Conservation (phyloP, 2,888 invertebrate genomes). For the Eudemis profundana region DNA sequence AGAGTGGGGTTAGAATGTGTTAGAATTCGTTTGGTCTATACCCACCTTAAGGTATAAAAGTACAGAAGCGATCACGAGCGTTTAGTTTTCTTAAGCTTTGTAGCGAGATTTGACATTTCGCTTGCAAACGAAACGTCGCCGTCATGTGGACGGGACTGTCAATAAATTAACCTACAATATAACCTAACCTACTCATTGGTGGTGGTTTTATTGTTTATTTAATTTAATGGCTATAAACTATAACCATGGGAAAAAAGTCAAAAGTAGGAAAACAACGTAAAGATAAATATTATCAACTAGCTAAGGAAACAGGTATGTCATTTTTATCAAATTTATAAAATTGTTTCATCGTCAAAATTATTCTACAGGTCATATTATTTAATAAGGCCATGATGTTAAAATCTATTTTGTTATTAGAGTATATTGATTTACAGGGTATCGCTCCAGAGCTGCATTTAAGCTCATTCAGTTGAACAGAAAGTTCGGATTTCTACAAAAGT, state of each 20-base stretch:
- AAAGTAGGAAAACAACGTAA: conserved; percentile 99
- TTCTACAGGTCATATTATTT: too few species aligned
- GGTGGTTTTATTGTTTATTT: conserved; percentile 14
- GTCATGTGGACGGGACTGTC: conserved; percentile 31
- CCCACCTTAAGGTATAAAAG: too few species aligned
- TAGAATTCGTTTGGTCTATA: too few species aligned
- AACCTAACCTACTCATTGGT: conserved; percentile 14
- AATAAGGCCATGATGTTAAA: too few species aligned
- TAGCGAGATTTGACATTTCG: not conserved
- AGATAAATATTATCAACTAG: conserved; percentile 99
- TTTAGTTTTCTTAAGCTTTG: not conserved
- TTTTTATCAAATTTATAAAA: not conserved
- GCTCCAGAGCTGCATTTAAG: conserved; percentile 99
- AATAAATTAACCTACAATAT: not conserved
- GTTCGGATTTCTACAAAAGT: conserved; percentile 97
- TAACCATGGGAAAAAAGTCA: conserved; percentile 95
- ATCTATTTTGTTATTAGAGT: not conserved
- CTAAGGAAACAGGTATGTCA: conserved; percentile 97
- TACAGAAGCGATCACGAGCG: not conserved
- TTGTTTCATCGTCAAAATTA: not conserved
- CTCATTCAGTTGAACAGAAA: conserved; percentile 98
- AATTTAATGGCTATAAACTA: conserved; percentile 18
- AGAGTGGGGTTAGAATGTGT: too few species aligned
- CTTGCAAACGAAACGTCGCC: not conserved
- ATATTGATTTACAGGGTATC: conserved; percentile 88